A percentile compares a stretch with the other conserved stretches of the same genome.
phyloP scores from a whole-genome alignment of 35 echinoderm and acorn worm genomes.

The Eucidaris tribuloides region DNA sequence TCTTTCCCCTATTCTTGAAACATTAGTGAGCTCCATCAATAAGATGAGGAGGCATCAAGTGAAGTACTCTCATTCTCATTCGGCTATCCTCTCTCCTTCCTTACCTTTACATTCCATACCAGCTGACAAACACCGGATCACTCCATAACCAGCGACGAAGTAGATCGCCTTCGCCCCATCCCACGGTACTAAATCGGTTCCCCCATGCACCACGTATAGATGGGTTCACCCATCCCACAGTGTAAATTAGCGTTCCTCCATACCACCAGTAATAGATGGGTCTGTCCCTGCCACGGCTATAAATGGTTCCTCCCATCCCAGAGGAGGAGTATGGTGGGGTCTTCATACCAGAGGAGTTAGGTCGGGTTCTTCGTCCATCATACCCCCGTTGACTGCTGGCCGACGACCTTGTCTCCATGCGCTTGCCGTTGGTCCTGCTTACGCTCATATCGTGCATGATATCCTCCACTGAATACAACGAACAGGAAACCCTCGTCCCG shows the following conservation, averaged over 20 bases:
- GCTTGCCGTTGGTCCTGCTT: background rate
- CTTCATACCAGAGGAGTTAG: background rate
- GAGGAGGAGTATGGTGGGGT: slow-evolving; percentile 16
- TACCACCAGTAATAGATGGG: slow-evolving; percentile 4
- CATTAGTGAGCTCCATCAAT: too few species aligned
- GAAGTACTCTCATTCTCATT: too few species aligned
- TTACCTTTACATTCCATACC: background rate
- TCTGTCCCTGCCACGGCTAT: background rate
- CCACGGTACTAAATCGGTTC: too few species aligned
- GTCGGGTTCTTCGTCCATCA: background rate
- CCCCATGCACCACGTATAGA: too few species aligned
- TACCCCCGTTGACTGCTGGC: background rate
- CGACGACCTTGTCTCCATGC: slow-evolving; percentile 13
- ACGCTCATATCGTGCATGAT: background rate
- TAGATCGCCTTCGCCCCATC: background rate
- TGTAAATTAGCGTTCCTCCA: slow-evolving; percentile 25
- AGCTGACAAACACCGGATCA: too few species aligned
- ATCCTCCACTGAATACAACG: slow-evolving; percentile 7
- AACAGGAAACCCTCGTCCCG: background rate
- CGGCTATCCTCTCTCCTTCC: background rate
- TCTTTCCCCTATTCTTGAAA: too few species aligned
- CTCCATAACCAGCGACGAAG: too few species aligned
- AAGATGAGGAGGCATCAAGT: too few species aligned
- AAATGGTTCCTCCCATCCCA: slow-evolving; percentile 19
- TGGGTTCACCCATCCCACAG: background rate